A percentile compares a stretch with the other conserved stretches of the same genome.
phyloP scores from a whole-genome alignment of 2,113 vertebrate species.

The Myotis davidii region DNA sequence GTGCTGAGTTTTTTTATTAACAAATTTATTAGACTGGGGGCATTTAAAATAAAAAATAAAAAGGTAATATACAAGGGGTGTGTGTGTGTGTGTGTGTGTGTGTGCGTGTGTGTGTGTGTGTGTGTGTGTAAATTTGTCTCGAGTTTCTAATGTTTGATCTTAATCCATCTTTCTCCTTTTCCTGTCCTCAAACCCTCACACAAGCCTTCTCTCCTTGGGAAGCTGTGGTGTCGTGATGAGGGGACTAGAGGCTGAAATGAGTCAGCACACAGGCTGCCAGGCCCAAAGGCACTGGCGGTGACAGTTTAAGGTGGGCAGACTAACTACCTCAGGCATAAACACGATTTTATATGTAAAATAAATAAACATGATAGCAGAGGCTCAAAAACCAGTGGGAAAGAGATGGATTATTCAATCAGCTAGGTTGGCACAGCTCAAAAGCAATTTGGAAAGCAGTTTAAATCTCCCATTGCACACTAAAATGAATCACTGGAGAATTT shows the following conservation, averaged over 20 bases:
- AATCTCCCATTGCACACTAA: not conserved
- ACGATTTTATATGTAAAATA: not conserved
- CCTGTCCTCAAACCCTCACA: not conserved
- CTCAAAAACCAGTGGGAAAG: not conserved
- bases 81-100: not conserved
- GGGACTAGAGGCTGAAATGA: not conserved
- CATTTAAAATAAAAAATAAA: not conserved
- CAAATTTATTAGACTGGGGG: not conserved
- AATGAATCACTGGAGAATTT: not conserved
- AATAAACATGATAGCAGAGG: not conserved
- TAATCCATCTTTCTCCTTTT: not conserved
- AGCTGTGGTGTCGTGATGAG: not conserved
- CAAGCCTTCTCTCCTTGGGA: not conserved
- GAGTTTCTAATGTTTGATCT: not conserved
- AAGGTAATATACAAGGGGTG: not conserved
- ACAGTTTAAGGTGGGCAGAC: not conserved
- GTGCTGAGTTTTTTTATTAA: not conserved
- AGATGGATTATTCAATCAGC: not conserved
- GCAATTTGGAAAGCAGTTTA: not conserved
- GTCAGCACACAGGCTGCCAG: not conserved
- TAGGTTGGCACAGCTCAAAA: not conserved
- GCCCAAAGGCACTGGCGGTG: fast-evolving
- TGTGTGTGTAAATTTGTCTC: not conserved
- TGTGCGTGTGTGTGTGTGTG: no score
- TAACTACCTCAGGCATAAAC: not conserved